Evolutionary conservation across 2,888 invertebrate genomes (phyloP).

Genomic region (Villa cingulata): DNA sequence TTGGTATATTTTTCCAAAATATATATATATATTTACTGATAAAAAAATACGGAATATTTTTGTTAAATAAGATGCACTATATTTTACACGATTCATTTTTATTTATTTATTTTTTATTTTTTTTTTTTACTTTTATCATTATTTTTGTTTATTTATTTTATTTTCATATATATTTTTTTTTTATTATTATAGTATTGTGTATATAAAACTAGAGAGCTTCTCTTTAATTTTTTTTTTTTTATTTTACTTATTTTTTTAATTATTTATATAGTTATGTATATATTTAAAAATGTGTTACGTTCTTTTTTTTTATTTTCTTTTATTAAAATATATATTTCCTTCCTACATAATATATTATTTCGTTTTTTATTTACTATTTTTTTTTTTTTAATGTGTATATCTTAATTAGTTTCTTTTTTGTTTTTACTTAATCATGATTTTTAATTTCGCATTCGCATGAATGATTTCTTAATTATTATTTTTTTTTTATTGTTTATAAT

Average conservation of each 20-base stretch:
- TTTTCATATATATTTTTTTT: not conserved
- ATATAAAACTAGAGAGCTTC: conserved; percentile 15
- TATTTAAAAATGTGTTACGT: conserved; percentile 7
- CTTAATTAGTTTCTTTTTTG: too few species aligned
- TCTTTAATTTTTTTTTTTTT: conserved; percentile 7
- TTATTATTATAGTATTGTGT: too few species aligned
- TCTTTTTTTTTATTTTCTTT: conserved; percentile 13
- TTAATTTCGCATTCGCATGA: too few species aligned
- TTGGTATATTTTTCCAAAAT: conserved; percentile 13
- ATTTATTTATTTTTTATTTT: not conserved
- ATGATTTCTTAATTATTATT: not conserved
- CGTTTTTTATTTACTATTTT: too few species aligned
- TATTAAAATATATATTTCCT: too few species aligned
- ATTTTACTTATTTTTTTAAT: not conserved
- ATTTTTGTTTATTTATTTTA: not conserved
- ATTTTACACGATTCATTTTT: conserved; percentile 10
- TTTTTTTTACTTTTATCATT: conserved; percentile 6
- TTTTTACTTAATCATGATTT: too few species aligned
- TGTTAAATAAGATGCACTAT: conserved; percentile 14
- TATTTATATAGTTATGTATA: too few species aligned
- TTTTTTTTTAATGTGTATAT: not conserved
- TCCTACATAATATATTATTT: too few species aligned
- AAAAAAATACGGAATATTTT: conserved; percentile 13
- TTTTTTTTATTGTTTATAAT: too few species aligned
- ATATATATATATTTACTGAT: conserved; percentile 13